These are phyloP conservation scores for Melanotaenia pygmaea DNA, from an alignment of 2,797 vertebrate species.

Conservation along the genomic window DNA sequence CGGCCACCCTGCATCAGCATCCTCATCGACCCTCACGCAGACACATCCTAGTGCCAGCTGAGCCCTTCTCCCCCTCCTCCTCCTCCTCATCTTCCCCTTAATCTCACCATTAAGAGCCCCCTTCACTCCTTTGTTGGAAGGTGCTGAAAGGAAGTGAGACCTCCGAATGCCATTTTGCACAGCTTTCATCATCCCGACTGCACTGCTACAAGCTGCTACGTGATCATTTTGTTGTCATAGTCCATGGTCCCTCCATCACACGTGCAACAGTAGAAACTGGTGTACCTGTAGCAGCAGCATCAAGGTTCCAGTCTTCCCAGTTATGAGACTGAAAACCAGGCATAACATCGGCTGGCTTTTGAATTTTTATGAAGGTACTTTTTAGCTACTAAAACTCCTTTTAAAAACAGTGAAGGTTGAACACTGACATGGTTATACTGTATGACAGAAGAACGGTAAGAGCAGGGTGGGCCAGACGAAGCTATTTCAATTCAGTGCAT, in stretches of 20 bases:
- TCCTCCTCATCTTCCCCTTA: conserved; percentile 66
- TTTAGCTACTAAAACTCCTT: conserved; percentile 49
- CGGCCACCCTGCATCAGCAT: conserved; percentile 69
- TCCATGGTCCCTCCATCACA: conserved; percentile 37
- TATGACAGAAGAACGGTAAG: conserved; percentile 46
- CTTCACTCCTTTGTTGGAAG: neutral
- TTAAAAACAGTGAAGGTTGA: conserved; percentile 19
- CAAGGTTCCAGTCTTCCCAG: conserved; percentile 60
- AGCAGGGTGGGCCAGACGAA: conserved; percentile 1
- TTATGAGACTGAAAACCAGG: conserved; percentile 38
- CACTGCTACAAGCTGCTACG: conserved; percentile 66
- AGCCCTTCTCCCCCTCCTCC: conserved; percentile 52
- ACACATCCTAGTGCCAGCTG: conserved; percentile 77
- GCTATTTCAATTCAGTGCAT: conserved; percentile 48
- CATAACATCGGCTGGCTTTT: conserved; percentile 25
- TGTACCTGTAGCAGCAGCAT: conserved; percentile 46
- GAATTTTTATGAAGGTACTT: conserved; percentile 64
- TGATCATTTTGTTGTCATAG: conserved; percentile 48
- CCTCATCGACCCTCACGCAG: conserved; percentile 79
- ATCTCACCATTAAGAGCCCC: conserved; percentile 58
- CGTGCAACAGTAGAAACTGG: conserved; percentile 52
- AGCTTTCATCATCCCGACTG: conserved; percentile 58
- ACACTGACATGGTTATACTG: conserved; percentile 42
- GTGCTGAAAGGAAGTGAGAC: conserved; percentile 22
- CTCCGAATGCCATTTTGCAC: conserved; percentile 73